Evolutionary conservation across 1,140 invertebrate genomes (phyloP).

Genomic region (Monochamus saltuarius): DNA sequence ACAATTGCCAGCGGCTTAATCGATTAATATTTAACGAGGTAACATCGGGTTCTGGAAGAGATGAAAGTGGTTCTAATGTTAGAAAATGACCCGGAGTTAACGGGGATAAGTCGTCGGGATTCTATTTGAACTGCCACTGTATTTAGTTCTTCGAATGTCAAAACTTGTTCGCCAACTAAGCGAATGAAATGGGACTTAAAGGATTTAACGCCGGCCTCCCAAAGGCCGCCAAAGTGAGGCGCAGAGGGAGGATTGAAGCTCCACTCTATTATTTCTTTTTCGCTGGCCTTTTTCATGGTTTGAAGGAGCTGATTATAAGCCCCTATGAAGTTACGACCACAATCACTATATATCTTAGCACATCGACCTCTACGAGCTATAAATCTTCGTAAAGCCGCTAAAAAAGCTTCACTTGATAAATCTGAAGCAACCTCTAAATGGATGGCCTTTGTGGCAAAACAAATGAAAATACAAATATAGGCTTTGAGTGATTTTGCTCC

Average conservation of each 20-base stretch:
- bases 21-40: too few relatives aligned
- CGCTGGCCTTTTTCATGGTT: too few relatives aligned
- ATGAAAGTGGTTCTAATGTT: slow-evolving; percentile 38
- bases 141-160: slow-evolving; percentile 29
- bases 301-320: slow-evolving; percentile 30
- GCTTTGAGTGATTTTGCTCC: slow-evolving; percentile 11
- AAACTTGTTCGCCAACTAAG: not conserved
- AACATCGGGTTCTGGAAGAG: slow-evolving; percentile 17
- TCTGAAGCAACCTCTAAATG: slow-evolving; percentile 24
- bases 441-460: slow-evolving; percentile 22
- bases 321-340: slow-evolving; percentile 46
- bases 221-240: slow-evolving; percentile 49
- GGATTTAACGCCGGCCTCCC: slow-evolving; percentile 40
- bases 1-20: not conserved
- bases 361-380: slow-evolving; percentile 27
- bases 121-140: slow-evolving; percentile 30
- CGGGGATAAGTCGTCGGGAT: slow-evolving; percentile 29
- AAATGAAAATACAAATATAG: slow-evolving; percentile 25
- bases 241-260: slow-evolving; percentile 48
- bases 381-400: slow-evolving; percentile 25
- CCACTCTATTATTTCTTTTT: slow-evolving; percentile 38
- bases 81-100: slow-evolving; percentile 49
- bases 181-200: slow-evolving; percentile 23
- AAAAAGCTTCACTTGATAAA: slow-evolving; percentile 17
- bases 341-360: slow-evolving; percentile 37